Evolutionary conservation across 2,888 invertebrate species (phyloP).

Genomic region (Gerris lacustris): DNA sequence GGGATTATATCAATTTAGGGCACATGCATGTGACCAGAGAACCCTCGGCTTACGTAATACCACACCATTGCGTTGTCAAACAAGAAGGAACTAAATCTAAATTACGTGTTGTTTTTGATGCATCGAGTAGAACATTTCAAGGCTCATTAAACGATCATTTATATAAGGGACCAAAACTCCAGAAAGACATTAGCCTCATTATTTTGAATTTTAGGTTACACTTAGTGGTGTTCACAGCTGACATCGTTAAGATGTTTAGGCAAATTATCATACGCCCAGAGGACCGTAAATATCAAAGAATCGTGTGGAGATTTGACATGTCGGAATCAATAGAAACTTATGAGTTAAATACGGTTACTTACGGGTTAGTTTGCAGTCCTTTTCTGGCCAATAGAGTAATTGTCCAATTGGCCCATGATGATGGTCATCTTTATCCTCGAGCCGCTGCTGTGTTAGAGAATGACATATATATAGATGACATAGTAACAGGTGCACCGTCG

Average conservation of each 20-base stretch:
- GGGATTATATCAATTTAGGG: constrained; percentile 11
- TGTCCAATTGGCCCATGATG: constrained; percentile 25
- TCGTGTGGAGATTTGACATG: constrained; percentile 27
- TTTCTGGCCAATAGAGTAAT: constrained; percentile 24
- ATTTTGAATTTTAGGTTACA: constrained; percentile 32
- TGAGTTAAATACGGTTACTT: constrained; percentile 24
- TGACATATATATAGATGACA: constrained; percentile 19
- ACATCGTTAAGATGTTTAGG: constrained; percentile 36
- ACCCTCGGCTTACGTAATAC: constrained; percentile 19
- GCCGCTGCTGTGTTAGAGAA: constrained; percentile 18
- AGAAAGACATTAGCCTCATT: constrained; percentile 33
- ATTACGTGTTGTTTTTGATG: constrained; percentile 31
- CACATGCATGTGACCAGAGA: constrained; percentile 5
- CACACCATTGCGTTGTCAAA: constrained; percentile 34
- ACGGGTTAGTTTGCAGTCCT: constrained; percentile 27
- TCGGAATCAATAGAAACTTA: constrained; percentile 16
- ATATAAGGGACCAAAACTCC: constrained; percentile 32
- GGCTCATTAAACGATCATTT: constrained; percentile 19
- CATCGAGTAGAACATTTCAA: constrained; percentile 12
- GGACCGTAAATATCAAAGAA: constrained; percentile 26
- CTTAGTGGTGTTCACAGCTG: constrained; percentile 32
- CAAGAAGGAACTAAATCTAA: constrained; percentile 31
- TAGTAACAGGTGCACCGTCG: constrained; percentile 11
- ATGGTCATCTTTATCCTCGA: constrained; percentile 18
- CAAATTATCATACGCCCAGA: constrained; percentile 23